These are phyloP conservation scores for Indicator indicator DNA, from an alignment of 2,113 vertebrate species.

Conservation along the genomic window DNA sequence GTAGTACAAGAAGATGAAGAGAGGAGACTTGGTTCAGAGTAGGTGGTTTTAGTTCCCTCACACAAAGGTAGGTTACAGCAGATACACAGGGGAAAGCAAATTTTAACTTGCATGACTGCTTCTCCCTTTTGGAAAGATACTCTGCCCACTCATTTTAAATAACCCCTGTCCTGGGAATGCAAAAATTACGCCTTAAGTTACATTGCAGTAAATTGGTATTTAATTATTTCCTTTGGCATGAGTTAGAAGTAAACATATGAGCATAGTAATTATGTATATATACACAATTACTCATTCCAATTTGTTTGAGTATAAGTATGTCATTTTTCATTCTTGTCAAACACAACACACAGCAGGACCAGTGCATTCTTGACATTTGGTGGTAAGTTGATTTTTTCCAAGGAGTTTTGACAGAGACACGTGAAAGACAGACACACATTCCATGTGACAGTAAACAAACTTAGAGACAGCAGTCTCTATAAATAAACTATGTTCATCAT, in stretches of 20 bases:
- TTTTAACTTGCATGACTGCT: not conserved
- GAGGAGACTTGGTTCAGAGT: not conserved
- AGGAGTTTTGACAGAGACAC: slow-evolving; percentile 32
- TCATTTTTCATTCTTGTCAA: slow-evolving; percentile 43
- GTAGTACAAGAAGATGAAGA: not conserved
- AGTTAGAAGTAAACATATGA: slow-evolving; percentile 18
- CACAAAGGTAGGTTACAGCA: not conserved
- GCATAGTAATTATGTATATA: not conserved
- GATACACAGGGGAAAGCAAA: not conserved
- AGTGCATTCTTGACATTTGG: slow-evolving; percentile 13
- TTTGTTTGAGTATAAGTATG: slow-evolving; percentile 12
- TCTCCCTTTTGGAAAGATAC: not conserved
- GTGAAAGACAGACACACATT: slow-evolving; percentile 5
- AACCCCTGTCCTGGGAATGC: not conserved
- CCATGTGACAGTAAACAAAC: slow-evolving; percentile 58
- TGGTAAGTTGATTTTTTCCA: not conserved
- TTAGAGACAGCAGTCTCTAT: slow-evolving; percentile 39
- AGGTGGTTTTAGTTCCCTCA: not conserved
- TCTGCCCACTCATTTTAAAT: not conserved
- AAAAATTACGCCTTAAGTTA: not conserved
- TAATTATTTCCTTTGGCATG: slow-evolving; percentile 27
- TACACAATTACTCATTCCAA: slow-evolving; percentile 22
- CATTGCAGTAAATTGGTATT: not conserved
- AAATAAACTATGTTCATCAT: slow-evolving; percentile 50
- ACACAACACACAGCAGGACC: not conserved